A percentile compares a stretch with the other conserved stretches of the same genome.
Evolutionary conservation across 2,797 vertebrate species (phyloP).

Genomic region (Tolypeutes matacus): DNA sequence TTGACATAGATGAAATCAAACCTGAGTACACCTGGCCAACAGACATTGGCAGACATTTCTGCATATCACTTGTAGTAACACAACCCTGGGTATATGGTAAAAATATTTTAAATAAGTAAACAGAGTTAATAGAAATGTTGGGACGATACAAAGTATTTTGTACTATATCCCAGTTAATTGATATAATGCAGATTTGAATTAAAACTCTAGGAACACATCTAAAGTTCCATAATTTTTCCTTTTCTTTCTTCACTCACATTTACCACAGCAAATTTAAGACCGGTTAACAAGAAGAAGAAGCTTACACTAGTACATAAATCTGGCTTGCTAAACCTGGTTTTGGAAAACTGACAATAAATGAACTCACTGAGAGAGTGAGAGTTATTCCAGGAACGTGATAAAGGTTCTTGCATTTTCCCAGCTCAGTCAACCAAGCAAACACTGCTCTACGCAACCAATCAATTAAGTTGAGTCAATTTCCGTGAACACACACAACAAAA

Average conservation of each 20-base stretch:
- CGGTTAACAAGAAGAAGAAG: neutral
- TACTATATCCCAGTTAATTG: neutral
- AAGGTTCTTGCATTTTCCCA: conserved; percentile 26
- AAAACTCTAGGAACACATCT: conserved; percentile 13
- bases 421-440: neutral
- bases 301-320: neutral
- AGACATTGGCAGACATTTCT: conserved; percentile 12
- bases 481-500: neutral
- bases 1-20: neutral
- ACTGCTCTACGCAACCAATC: neutral
- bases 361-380: neutral
- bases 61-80: neutral
- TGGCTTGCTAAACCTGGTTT: conserved; percentile 30
- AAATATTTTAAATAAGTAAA: neutral
- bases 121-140: neutral
- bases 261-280: neutral
- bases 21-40: neutral
- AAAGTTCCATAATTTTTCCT: conserved; percentile 18
- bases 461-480: neutral
- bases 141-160: conserved; percentile 12
- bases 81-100: neutral
- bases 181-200: neutral
- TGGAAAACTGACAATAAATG: conserved; percentile 1
- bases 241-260: neutral
- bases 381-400: neutral